A percentile compares a stretch with the other conserved stretches of the same genome.
These are phyloP conservation scores for Lochmaea capreae DNA, from an alignment of 2,888 invertebrate genomes.

Conservation along the genomic window DNA sequence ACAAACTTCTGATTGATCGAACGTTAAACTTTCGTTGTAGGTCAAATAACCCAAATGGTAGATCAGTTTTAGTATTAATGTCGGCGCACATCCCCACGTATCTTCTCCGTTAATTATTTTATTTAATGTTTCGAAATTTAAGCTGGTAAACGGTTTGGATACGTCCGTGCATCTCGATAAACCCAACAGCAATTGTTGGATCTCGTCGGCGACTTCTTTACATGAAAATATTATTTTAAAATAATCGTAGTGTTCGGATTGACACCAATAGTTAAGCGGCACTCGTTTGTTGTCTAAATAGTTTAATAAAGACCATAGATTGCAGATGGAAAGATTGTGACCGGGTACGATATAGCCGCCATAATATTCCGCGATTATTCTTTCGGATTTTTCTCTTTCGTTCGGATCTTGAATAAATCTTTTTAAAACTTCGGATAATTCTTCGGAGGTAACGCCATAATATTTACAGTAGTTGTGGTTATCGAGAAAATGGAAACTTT, in stretches of 20 bases:
- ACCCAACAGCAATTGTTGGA: conserved; percentile 24
- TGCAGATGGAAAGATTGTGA: conserved; percentile 19
- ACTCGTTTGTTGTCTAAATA: conserved; percentile 30
- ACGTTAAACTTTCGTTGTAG: conserved; percentile 21
- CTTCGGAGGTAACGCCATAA: conserved; percentile 22
- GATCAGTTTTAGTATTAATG: conserved; percentile 15
- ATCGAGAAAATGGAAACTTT: conserved; percentile 27
- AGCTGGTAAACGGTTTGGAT: conserved; percentile 20
- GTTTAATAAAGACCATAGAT: conserved; percentile 28
- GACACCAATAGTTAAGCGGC: conserved; percentile 31
- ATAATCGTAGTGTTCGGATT: conserved; percentile 32
- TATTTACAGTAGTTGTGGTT: conserved; percentile 31
- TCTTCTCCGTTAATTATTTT: conserved; percentile 9
- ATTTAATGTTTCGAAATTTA: conserved; percentile 21
- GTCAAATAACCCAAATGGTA: conserved; percentile 28
- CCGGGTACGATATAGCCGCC: conserved; percentile 26
- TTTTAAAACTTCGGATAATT: conserved; percentile 20
- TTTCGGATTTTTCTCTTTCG: conserved; percentile 30
- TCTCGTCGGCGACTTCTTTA: conserved; percentile 23
- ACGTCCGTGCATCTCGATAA: conserved; percentile 27
- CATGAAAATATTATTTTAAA: conserved; percentile 23
- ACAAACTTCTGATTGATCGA: conserved; percentile 25
- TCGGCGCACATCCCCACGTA: not conserved
- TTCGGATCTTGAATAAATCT: conserved; percentile 14
- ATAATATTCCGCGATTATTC: conserved; percentile 29